Conservation (phyloP, 1,140 invertebrate species). For the Aphelinus certus region DNA sequence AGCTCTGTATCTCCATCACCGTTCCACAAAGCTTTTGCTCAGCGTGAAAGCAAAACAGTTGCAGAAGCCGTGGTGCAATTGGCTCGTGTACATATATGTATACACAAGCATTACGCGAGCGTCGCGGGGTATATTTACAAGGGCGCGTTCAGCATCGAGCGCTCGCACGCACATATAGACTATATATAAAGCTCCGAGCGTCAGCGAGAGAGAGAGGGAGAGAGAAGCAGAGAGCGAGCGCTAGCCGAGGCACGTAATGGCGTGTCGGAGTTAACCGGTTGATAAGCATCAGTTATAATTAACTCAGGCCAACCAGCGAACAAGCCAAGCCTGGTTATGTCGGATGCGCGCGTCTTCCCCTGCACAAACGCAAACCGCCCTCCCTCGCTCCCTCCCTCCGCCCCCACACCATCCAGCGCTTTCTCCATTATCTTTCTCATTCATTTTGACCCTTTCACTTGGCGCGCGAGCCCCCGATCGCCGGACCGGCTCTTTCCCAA, state of each 20-base stretch:
- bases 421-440: conserved; percentile 27
- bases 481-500: too few species aligned
- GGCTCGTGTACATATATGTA: too few species aligned
- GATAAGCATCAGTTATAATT: conserved; percentile 68
- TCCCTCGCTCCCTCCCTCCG: conserved; percentile 39
- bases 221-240: conserved; percentile 50
- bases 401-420: conserved; percentile 24
- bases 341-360: conserved; percentile 35
- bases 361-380: conserved; percentile 18
- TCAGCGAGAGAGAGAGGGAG: conserved; percentile 36
- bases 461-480: too few species aligned
- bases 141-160: neutral
- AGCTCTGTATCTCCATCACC: too few species aligned
- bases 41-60: too few species aligned
- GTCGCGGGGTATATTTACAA: neutral
- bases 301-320: conserved; percentile 65
- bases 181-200: too few species aligned
- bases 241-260: conserved; percentile 65
- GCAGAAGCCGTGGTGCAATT: too few species aligned
- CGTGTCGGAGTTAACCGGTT: conserved; percentile 67
- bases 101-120: too few species aligned
- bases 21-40: too few species aligned
- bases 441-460: conserved; percentile 9
- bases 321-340: conserved; percentile 59
- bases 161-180: too few species aligned